Evolutionary conservation across 2,888 invertebrate species (phyloP).

Genomic region (Coelinius sp.): DNA sequence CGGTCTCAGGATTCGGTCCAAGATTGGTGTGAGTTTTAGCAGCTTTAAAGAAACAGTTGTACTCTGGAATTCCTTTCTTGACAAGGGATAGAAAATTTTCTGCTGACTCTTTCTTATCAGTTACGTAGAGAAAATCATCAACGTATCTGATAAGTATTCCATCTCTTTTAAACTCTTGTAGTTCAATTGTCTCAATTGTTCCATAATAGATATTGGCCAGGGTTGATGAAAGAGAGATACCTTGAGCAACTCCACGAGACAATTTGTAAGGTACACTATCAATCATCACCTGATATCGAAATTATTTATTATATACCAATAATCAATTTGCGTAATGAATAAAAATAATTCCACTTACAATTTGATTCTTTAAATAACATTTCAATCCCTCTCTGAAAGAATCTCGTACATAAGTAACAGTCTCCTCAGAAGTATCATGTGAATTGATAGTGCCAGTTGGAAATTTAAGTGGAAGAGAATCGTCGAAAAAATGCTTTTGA

Average conservation of each 20-base stretch:
- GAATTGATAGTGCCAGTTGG: neutral
- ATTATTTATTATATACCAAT: no score
- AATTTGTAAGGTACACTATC: constrained; percentile 11
- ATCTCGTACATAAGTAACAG: no score
- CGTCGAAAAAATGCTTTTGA: neutral
- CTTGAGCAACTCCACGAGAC: constrained; percentile 39
- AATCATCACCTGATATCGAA: no score
- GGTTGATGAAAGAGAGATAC: constrained; percentile 31
- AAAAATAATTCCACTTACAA: neutral
- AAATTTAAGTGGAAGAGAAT: neutral
- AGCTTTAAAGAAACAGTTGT: neutral
- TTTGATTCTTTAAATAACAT: neutral
- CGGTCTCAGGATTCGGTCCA: neutral
- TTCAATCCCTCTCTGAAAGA: neutral
- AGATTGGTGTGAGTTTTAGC: neutral
- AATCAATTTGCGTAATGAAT: no score
- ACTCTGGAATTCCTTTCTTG: neutral
- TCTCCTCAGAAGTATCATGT: neutral
- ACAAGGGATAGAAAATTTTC: neutral
- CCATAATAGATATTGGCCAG: constrained; percentile 44
- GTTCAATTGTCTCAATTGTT: constrained; percentile 28
- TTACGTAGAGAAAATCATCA: constrained; percentile 44
- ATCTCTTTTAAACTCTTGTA: constrained; percentile 32
- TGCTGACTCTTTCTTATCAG: constrained; percentile 32
- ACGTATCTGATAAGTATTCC: constrained; percentile 39